Evolutionary conservation across 2,113 vertebrate species (phyloP), one percentile per base, ranked within the genome.

Genomic region (Hydrochoerus hydrochaeris): DNA sequence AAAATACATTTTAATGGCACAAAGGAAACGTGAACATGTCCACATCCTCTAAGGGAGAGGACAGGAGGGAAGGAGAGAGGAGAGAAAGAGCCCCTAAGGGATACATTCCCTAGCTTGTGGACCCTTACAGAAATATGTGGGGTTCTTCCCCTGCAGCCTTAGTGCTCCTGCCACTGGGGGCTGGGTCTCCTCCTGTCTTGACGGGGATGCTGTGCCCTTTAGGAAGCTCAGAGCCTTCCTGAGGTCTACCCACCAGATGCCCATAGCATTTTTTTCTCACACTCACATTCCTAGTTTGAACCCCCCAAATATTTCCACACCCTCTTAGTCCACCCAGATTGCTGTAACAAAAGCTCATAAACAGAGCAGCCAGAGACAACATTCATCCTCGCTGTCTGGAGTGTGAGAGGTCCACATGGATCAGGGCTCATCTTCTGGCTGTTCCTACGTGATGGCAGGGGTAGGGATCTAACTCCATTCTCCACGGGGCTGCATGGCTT

Each of bases 91-190:
- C 22, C 5, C 16, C 52, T 57, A 62, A 14, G 28, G 44, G 24
- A 3, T 7, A 6, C 30, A 3, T 22, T 5, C 35, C n/a, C 44
- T 38, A 30, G 0, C 9, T 0, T 52, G 13, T n/a, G 65, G 24
- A 30, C 26, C 22, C 44, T 32, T 54, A 13, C 12, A 44, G 17
- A 11, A 19, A 38, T 0, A 28, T 9, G 8, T 3, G 9, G 11
- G 4, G 32, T 9, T 26, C 10, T 41, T 1, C 3, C 41, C n/a
- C 14, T 4, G 69, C 8, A 35, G 4, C 26, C 7, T 78, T 1
- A 4, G 2, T 30, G 32, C 32, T 35, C 2, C 3, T 65, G 85
- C 10, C 41, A 3, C 60, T 5, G n/a, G 69, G 32, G 52, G 22
- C 80, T 20, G 6, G 7, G 52, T 12, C 32, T 13, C 30, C 20